phyloP scores from a whole-genome alignment of 2,113 vertebrate genomes.

The Naja naja region DNA sequence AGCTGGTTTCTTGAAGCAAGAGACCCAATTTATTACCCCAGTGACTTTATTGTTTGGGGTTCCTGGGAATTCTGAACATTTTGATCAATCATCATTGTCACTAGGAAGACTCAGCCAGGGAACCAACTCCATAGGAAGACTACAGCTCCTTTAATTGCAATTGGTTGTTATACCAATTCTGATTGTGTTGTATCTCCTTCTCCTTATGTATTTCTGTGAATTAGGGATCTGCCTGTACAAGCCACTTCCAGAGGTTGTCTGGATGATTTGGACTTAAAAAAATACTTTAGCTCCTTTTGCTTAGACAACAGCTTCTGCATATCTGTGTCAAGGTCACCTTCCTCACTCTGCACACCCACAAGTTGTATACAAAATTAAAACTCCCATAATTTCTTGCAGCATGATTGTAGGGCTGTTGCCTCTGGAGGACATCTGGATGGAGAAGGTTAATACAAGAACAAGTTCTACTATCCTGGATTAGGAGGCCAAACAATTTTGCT shows the following conservation, averaged over 20 bases:
- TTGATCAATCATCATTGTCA: background rate
- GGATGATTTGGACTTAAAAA: background rate
- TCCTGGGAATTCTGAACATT: background rate
- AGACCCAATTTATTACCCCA: background rate
- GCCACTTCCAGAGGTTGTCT: background rate
- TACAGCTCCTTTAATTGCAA: background rate
- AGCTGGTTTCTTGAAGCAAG: background rate
- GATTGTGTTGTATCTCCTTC: background rate
- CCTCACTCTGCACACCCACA: background rate
- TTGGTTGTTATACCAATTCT: background rate
- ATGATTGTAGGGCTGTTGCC: background rate
- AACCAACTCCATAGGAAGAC: background rate
- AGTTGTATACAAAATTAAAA: background rate
- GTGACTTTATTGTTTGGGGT: background rate
- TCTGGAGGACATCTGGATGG: background rate
- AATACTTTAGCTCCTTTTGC: background rate
- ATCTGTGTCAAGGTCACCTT: background rate
- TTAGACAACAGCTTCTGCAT: background rate
- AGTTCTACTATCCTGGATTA: background rate
- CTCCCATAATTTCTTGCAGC: background rate
- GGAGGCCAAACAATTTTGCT: background rate
- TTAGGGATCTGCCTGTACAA: background rate
- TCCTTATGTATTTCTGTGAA: background rate
- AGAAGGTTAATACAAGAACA: background rate
- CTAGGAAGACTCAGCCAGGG: background rate